Evolutionary conservation across 2,888 invertebrate species (phyloP), one percentile per base, ranked within the genome.

Genomic region (Bombylius major): DNA sequence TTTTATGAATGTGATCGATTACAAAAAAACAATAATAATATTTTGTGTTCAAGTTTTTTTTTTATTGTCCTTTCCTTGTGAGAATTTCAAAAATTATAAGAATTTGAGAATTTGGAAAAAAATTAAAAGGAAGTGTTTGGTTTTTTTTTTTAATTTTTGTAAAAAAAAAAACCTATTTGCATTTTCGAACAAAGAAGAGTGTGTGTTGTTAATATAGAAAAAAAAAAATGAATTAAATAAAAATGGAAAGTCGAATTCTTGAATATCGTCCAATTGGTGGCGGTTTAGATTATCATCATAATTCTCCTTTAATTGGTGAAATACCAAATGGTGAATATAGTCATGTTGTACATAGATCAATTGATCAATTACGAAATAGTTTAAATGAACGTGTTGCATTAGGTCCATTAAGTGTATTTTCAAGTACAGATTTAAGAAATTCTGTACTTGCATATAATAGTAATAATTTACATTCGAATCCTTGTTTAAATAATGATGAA

Each of bases 251-350:
- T 61, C 76, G 79, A 59, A 72, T 78, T 55, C 77, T 79, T 69
- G 79, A 79, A 65, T 79, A 79, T 64, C 76, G 79, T 58, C 79
- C 79, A 59, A 80, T 73, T 60, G 82, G 65, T 53, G 82, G 81
- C 56, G 82, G 82, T 45, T 74, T 82, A 59, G 82, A 82, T 66
- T 82, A 82, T 69, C 83, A 82, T 69, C 82, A 82, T 66, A 75
- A 72, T 58, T 82, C 82, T 13, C 83, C 82, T 9, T 67, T 82
- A 13, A 82, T 83, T 77, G 83, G 82, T 1, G 83, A 83, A 72
- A 83, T 83, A 67, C 83, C 82, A 45, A 71, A 82, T 63, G 75
- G 75, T 3, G 82, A 82, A 62, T 82, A 82, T 68, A 79, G 81
- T 62, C 80, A 82, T 55, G 81, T 81, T 61, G 81, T 82, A 65